A percentile compares a stretch with the other conserved stretches of the same genome.
Evolutionary conservation across 2,797 vertebrate species (phyloP).

Genomic region (Lophotriccus pileatus): DNA sequence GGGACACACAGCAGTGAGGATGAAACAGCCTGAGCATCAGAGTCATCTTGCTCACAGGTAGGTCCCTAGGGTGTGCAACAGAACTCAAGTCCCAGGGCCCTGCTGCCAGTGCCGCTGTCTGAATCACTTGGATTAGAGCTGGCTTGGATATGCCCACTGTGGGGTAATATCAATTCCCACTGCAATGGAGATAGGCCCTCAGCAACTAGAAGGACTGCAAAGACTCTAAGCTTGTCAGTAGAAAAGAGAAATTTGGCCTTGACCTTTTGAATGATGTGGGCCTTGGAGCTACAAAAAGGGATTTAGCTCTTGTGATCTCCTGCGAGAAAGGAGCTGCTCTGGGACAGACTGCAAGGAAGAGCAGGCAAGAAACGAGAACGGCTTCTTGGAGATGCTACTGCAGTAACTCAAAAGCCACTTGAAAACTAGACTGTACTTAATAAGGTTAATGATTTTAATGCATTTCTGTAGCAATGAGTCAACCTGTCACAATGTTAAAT

Average conservation of each 20-base stretch:
- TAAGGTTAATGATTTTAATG: background rate
- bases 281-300: background rate
- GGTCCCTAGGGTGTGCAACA: background rate
- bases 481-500: background rate
- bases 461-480: background rate
- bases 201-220: background rate
- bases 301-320: background rate
- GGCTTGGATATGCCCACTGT: background rate
- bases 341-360: background rate
- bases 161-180: background rate
- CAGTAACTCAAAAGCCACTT: background rate
- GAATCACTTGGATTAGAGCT: background rate
- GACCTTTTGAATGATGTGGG: constrained; percentile 13
- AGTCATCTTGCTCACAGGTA: background rate
- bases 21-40: background rate
- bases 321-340: background rate
- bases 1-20: background rate
- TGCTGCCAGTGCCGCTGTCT: background rate
- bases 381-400: background rate
- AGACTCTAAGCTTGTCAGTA: background rate
- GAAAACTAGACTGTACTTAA: background rate
- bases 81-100: background rate
- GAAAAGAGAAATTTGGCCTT: background rate
- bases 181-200: background rate
- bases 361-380: background rate